Base-by-base conservation (phyloP, 2,888 invertebrate species). In the Helleia helle region DNA sequence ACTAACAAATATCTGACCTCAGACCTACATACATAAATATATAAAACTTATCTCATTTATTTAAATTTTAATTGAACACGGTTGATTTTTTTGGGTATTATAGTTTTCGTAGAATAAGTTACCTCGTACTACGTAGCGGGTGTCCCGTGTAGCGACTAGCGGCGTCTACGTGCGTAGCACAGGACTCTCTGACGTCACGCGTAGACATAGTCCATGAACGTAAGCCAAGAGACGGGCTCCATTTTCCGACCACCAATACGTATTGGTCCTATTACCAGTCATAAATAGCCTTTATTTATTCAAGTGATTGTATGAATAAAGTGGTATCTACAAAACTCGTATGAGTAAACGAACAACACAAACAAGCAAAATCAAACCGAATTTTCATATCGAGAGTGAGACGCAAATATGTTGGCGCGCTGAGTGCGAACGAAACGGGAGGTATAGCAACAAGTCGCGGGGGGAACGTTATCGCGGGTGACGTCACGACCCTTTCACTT, bases 401-500 rank as follows among this genome's bases (percentile, higher is more conserved):
- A 79, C 48, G 53, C 58, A 57, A 55, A 61, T 70, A 79, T 57
- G 58, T 40, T 27, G 53, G 44, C 46, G 1, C 6, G 30, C n/a
- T 29, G 46, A 3, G 62, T 40, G 49, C 29, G 69, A 76, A 50
- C 37, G 64, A 47, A 71, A 71, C 44, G 49, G 49, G 48, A 57
- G 60, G 50, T 74, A 60, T 77, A 71, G 81, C 81, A 81, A 83
- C 81, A 83, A 76, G 81, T 77, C 51, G 55, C 56, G 43, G 65
- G 50, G 62, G 63, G 59, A 60, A 59, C 70, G 81, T 86, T 87
- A 84, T 81, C 79, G 76, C 70, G 66, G 55, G 70, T 88, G 87
- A 88, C 88, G 88, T 88, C 87, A 87, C 50, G 71, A 62, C 72
- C 80, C 81, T 84, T 81, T 86, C 85, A 80, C 79, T 84, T 76